phyloP scores from a whole-genome alignment of 2,888 invertebrate genomes.

The Thera obeliscata region DNA sequence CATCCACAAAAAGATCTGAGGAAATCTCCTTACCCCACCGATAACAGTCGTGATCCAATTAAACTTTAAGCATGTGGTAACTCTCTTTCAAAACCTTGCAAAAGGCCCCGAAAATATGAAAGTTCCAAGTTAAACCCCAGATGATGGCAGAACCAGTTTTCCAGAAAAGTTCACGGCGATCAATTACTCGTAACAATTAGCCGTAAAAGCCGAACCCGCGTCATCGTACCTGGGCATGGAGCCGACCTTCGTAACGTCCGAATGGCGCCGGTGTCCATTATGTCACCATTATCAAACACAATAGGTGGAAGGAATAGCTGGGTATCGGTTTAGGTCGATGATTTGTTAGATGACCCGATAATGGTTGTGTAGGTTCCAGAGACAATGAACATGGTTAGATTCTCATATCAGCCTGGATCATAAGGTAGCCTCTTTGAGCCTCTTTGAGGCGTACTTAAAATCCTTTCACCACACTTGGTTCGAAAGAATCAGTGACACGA shows the following conservation, averaged over 20 bases:
- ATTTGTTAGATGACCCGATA: constrained; percentile 3
- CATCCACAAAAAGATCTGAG: too few species aligned
- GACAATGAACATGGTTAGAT: background rate
- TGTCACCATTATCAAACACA: constrained; percentile 58
- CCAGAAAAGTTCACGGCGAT: constrained; percentile 13
- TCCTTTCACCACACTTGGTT: too few species aligned
- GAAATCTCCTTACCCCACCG: too few species aligned
- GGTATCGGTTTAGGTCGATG: constrained; percentile 21
- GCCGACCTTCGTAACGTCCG: constrained; percentile 52
- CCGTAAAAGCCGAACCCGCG: constrained; percentile 39
- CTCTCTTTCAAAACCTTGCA: background rate
- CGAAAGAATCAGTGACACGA: too few species aligned
- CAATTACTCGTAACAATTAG: constrained; percentile 28
- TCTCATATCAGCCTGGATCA: background rate
- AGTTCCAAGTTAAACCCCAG: constrained; percentile 3
- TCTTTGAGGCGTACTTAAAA: too few species aligned
- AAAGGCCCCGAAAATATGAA: background rate
- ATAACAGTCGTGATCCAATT: background rate
- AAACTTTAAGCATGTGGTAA: background rate
- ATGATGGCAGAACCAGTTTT: background rate
- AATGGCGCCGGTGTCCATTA: constrained; percentile 56
- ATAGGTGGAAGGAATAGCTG: constrained; percentile 45
- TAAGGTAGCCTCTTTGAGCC: too few species aligned
- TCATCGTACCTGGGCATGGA: constrained; percentile 39
- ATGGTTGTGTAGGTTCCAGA: background rate